Percentiles rank a stretch among this genome's conserved stretches.
These are phyloP conservation scores for Macrotus californicus DNA, from an alignment of 2,113 vertebrate species.

Conservation along the genomic window DNA sequence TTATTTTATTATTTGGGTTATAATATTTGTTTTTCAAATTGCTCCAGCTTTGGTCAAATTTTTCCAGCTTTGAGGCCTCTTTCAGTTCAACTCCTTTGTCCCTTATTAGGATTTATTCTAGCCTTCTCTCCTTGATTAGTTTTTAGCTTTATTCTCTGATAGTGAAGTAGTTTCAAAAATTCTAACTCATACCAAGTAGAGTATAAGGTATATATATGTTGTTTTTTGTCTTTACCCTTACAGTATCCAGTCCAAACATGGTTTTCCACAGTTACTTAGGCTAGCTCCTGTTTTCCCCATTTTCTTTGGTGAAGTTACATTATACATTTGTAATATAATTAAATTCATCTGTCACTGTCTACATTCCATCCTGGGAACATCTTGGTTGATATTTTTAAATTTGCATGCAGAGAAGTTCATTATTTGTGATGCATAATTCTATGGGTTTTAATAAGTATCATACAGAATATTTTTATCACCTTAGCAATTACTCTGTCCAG, in stretches of 20 bases:
- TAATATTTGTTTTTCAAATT: not conserved
- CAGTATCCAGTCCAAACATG: not conserved
- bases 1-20: slow-evolving; percentile 2
- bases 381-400: not conserved
- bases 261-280: not conserved
- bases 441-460: not conserved
- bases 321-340: not conserved
- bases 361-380: not conserved
- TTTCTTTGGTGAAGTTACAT: not conserved
- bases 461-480: not conserved
- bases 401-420: not conserved
- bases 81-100: not conserved
- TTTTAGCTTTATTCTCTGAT: not conserved
- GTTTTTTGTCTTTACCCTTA: not conserved
- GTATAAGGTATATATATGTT: not conserved
- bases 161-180: not conserved
- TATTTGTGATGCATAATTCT: not conserved
- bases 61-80: not conserved
- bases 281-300: not conserved
- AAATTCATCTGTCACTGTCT: not conserved
- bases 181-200: not conserved
- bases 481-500: not conserved
- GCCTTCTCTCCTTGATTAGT: not conserved
- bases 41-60: not conserved
- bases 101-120: not conserved